phyloP scores from a whole-genome alignment of 2,888 invertebrate genomes.

The Diabrotica balteata region DNA sequence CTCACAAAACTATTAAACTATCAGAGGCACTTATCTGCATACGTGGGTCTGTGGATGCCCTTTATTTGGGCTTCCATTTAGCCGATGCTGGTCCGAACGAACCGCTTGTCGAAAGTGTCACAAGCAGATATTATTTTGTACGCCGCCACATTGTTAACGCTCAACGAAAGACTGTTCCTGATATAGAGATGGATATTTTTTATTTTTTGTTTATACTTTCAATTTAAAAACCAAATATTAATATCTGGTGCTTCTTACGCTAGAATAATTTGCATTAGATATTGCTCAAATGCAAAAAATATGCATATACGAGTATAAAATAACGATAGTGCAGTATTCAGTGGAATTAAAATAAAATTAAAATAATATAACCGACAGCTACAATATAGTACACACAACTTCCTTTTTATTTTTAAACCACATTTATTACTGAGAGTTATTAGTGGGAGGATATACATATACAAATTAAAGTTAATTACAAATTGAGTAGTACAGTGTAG shows the following conservation, averaged over 20 bases:
- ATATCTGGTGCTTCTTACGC: constrained; percentile 22
- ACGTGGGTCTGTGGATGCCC: constrained; percentile 37
- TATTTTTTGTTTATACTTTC: constrained; percentile 22
- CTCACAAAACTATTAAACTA: constrained; percentile 53
- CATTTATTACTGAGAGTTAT: too few species aligned
- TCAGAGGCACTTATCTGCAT: constrained; percentile 52
- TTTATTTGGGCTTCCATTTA: constrained; percentile 28
- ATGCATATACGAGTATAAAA: too few species aligned
- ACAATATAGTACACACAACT: too few species aligned
- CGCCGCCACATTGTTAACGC: constrained; percentile 27
- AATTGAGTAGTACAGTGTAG: too few species aligned
- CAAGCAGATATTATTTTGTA: constrained; percentile 35
- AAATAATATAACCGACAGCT: too few species aligned
- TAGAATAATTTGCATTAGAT: constrained; percentile 17
- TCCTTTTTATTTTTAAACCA: too few species aligned
- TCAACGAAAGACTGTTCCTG: constrained; percentile 35
- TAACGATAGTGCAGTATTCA: too few species aligned
- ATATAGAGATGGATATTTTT: constrained; percentile 28
- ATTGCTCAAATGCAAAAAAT: constrained; percentile 1
- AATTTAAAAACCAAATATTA: constrained; percentile 19
- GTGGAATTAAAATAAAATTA: too few species aligned
- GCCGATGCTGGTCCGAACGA: constrained; percentile 21
- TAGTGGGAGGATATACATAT: too few species aligned
- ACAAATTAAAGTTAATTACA: too few species aligned
- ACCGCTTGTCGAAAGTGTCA: constrained; percentile 36